phyloP scores from a whole-genome alignment of 2,797 vertebrate species.

The Phalanger gymnotis region DNA sequence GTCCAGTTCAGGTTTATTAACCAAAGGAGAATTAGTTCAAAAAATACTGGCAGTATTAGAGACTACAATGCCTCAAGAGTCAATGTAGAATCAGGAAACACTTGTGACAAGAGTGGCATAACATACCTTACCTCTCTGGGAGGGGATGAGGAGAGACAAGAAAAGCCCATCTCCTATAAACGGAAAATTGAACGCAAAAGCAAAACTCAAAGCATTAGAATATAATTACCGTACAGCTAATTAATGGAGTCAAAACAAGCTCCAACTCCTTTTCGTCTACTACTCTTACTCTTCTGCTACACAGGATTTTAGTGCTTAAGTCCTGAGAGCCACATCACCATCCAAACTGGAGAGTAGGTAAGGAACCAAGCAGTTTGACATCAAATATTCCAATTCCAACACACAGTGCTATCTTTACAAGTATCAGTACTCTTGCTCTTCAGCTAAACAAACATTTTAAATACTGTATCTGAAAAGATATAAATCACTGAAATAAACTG shows the following conservation, averaged over 20 bases:
- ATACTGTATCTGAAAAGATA: conserved; percentile 33
- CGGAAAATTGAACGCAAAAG: not conserved
- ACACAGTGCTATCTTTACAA: conserved; percentile 8
- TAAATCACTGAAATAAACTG: conserved; percentile 3
- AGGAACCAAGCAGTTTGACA: not conserved
- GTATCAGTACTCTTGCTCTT: not conserved
- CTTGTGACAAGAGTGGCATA: not conserved
- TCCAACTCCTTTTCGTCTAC: not conserved
- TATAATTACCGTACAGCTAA: not conserved
- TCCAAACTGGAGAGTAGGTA: not conserved
- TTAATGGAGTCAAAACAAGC: not conserved
- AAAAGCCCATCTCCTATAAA: not conserved
- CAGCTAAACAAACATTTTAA: conserved; percentile 31
- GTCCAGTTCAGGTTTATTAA: not conserved
- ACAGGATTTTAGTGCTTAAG: not conserved
- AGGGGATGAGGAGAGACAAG: not conserved
- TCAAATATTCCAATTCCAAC: conserved; percentile 36
- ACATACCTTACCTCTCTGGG: not conserved
- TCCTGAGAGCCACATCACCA: not conserved
- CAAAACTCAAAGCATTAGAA: not conserved
- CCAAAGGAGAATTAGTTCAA: not conserved
- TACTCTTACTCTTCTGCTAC: not conserved
- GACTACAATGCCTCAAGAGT: not conserved
- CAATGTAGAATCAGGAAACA: not conserved
- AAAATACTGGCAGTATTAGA: not conserved